phyloP scores from a whole-genome alignment of 1,140 invertebrate genomes.

The Leptopilina boulardi region DNA sequence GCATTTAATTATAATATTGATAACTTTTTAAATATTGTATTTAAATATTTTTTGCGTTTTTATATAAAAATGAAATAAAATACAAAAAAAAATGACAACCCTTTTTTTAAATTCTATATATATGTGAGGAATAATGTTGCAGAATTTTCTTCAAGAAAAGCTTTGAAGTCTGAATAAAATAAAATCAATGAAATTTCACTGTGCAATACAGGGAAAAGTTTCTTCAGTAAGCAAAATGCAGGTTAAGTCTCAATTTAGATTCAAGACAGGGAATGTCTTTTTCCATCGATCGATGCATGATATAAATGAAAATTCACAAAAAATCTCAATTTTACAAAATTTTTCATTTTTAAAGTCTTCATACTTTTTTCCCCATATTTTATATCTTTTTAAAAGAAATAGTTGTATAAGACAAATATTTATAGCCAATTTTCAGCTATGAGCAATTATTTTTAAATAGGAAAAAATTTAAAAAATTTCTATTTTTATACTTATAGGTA shows the following conservation, averaged over 20 bases:
- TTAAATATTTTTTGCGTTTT: too few species aligned
- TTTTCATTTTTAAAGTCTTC: too few species aligned
- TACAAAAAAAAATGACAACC: not conserved
- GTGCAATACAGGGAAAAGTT: conserved; percentile 17
- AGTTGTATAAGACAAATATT: too few species aligned
- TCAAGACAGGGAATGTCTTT: not conserved
- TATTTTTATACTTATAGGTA: too few species aligned
- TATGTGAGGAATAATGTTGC: not conserved
- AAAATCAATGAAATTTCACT: conserved; percentile 13
- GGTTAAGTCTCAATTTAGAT: conserved; percentile 22
- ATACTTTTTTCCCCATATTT: too few species aligned
- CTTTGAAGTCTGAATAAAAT: not conserved
- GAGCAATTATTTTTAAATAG: too few species aligned
- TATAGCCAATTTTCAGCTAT: too few species aligned
- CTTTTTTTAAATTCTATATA: not conserved
- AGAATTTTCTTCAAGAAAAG: not conserved
- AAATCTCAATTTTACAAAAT: not conserved
- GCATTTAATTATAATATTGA: too few species aligned
- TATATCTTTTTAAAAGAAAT: too few species aligned
- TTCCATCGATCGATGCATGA: conserved; percentile 6
- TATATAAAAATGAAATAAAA: too few species aligned
- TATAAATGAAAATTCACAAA: not conserved
- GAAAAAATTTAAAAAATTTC: too few species aligned
- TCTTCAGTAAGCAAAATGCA: conserved; percentile 23
- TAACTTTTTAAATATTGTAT: too few species aligned